Percentiles rank a stretch among this genome's conserved stretches.
Conservation (phyloP, 2,113 vertebrate genomes). For the Peucedramus taeniatus region DNA sequence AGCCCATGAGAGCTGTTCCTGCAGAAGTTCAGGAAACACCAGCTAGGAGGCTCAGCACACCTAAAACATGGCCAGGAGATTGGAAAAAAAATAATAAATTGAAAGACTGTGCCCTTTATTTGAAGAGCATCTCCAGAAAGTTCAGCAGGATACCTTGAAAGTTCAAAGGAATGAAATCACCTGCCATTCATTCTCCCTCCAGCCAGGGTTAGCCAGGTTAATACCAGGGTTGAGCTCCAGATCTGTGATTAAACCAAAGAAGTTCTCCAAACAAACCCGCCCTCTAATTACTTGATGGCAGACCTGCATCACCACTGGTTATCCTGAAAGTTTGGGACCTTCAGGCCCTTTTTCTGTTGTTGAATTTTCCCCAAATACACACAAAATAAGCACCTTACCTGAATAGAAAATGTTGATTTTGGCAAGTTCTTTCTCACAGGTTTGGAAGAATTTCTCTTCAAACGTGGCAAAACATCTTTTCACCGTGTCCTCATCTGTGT, state of each 20-base stretch:
- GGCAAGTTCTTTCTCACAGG: slow-evolving; percentile 97
- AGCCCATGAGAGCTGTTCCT: background rate
- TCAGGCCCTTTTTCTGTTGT: background rate
- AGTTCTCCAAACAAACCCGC: background rate
- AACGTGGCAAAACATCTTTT: slow-evolving; percentile 98
- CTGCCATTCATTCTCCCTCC: background rate
- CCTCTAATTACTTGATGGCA: background rate
- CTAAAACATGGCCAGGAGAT: background rate
- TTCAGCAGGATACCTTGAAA: background rate
- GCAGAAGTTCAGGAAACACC: background rate
- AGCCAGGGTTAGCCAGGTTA: background rate
- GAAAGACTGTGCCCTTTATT: background rate
- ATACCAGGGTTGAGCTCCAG: background rate
- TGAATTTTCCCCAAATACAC: background rate
- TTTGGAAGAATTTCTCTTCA: slow-evolving; percentile 99
- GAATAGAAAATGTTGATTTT: slow-evolving; percentile 99
- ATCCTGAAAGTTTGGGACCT: background rate
- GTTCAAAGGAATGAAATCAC: background rate
- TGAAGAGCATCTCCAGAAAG: background rate
- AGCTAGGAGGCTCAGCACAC: background rate
- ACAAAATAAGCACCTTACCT: slow-evolving; percentile 76
- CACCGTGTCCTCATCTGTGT: slow-evolving; percentile 94
- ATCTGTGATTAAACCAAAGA: background rate
- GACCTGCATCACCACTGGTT: background rate
- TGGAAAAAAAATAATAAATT: no score